Conservation (phyloP, 1,140 invertebrate genomes). For the Euborellia annulipes region DNA sequence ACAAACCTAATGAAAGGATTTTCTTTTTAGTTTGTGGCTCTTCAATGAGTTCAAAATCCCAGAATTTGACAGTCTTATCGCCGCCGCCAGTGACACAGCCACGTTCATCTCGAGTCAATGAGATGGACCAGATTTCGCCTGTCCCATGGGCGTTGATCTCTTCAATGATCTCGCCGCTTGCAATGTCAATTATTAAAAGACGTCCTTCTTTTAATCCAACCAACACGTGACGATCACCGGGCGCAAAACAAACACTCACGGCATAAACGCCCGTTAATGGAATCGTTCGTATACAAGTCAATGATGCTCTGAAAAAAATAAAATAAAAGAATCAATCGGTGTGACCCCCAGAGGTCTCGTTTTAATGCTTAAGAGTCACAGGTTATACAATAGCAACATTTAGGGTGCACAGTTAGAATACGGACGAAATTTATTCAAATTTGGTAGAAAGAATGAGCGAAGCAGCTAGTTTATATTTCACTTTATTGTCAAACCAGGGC, state of each 20-base stretch:
- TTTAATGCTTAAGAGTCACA: too few species aligned
- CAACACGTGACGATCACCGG: constrained; percentile 81
- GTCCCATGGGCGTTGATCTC: constrained; percentile 56
- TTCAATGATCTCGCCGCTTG: constrained; percentile 59
- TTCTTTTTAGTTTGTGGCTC: constrained; percentile 44
- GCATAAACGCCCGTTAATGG: constrained; percentile 45
- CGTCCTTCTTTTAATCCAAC: constrained; percentile 76
- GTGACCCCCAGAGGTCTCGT: too few species aligned
- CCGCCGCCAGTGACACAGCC: constrained; percentile 73
- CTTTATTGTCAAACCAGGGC: too few species aligned
- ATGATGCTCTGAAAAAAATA: constrained; percentile 41
- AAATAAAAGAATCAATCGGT: too few species aligned
- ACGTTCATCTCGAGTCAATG: constrained; percentile 56
- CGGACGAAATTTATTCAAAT: too few species aligned
- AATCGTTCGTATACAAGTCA: constrained; percentile 63
- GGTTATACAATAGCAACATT: too few species aligned
- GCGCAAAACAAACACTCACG: constrained; percentile 63
- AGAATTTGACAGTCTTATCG: constrained; percentile 85
- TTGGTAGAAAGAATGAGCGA: too few species aligned
- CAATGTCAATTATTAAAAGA: constrained; percentile 76
- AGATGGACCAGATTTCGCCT: constrained; percentile 60
- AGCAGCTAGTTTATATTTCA: too few species aligned
- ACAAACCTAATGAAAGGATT: constrained; percentile 41
- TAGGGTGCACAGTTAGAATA: too few species aligned
- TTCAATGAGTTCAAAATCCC: constrained; percentile 78